Evolutionary conservation across 2,888 invertebrate species (phyloP).

Genomic region (Terebella lapidaria): DNA sequence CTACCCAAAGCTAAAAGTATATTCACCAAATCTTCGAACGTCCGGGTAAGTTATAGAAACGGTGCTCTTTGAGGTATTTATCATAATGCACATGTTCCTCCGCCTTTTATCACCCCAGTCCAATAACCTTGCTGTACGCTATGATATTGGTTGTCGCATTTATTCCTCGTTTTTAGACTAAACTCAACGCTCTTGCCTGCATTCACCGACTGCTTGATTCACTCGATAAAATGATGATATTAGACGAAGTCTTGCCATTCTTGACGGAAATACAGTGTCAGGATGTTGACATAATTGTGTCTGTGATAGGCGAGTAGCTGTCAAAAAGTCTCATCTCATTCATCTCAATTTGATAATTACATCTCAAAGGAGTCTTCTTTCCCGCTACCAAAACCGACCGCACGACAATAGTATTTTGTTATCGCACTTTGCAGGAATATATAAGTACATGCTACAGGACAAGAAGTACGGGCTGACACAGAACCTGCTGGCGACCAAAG

Average conservation of each 20-base stretch:
- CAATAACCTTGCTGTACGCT: too few relatives aligned
- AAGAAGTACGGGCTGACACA: constrained; percentile 85
- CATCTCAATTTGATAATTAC: background rate
- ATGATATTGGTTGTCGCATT: too few relatives aligned
- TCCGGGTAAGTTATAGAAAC: constrained; percentile 34
- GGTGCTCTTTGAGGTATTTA: too few relatives aligned
- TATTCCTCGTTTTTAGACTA: constrained; percentile 45
- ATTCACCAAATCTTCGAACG: constrained; percentile 59
- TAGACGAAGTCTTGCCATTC: constrained; percentile 85
- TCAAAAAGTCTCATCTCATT: background rate
- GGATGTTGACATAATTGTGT: constrained; percentile 82
- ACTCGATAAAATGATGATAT: constrained; percentile 79
- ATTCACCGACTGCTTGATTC: constrained; percentile 74
- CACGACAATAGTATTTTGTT: too few relatives aligned
- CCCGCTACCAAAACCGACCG: too few relatives aligned
- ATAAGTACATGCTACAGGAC: constrained; percentile 82
- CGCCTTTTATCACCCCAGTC: too few relatives aligned
- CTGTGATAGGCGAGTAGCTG: constrained; percentile 77
- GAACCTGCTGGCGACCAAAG: constrained; percentile 85
- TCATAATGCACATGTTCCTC: too few relatives aligned
- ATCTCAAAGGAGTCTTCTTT: background rate
- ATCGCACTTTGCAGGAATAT: constrained; percentile 67
- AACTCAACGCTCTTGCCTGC: constrained; percentile 52
- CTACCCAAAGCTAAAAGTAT: constrained; percentile 72
- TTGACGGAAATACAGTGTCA: constrained; percentile 78